These are phyloP conservation scores for Orussus abietinus DNA, from an alignment of 1,140 invertebrate genomes.

Conservation along the genomic window DNA sequence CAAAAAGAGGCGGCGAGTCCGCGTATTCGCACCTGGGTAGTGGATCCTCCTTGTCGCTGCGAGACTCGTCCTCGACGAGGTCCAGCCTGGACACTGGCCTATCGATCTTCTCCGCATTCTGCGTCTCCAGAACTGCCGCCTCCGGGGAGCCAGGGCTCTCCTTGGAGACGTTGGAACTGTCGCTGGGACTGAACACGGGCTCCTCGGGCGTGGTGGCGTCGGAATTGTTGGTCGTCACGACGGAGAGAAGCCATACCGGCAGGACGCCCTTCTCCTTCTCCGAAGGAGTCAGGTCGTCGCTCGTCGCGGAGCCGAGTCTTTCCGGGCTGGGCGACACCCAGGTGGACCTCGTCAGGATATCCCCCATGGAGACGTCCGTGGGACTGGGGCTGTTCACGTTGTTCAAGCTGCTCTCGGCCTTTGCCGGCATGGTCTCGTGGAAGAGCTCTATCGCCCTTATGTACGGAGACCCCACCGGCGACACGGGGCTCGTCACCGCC, in stretches of 20 bases:
- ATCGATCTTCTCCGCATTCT: constrained; percentile 7
- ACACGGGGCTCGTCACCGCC: constrained; percentile 54
- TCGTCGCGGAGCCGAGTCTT: too few relatives aligned
- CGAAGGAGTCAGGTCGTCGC: constrained; percentile 12
- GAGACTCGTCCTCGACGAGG: constrained; percentile 12
- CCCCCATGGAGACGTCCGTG: constrained; percentile 26
- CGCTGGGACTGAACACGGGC: constrained; percentile 29
- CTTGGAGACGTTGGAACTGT: constrained; percentile 29
- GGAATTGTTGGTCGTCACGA: constrained; percentile 26
- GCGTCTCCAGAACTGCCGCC: constrained; percentile 6
- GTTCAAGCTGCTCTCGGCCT: constrained; percentile 14
- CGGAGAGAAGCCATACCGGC: constrained; percentile 15
- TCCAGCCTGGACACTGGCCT: constrained; percentile 5
- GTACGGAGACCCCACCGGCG: constrained; percentile 14
- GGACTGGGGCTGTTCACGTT: constrained; percentile 24
- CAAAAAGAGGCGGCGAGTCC: background rate
- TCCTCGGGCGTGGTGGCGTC: constrained; percentile 32
- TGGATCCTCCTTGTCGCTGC: constrained; percentile 17
- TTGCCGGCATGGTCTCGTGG: background rate
- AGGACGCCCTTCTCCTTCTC: constrained; percentile 21
- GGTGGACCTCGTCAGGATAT: too few relatives aligned
- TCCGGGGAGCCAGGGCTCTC: constrained; percentile 30
- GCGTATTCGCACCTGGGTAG: constrained; percentile 6
- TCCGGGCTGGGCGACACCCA: too few relatives aligned
- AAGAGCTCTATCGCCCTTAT: too few relatives aligned